phyloP scores from a whole-genome alignment of 1,140 invertebrate species.

The Halyomorpha halys region DNA sequence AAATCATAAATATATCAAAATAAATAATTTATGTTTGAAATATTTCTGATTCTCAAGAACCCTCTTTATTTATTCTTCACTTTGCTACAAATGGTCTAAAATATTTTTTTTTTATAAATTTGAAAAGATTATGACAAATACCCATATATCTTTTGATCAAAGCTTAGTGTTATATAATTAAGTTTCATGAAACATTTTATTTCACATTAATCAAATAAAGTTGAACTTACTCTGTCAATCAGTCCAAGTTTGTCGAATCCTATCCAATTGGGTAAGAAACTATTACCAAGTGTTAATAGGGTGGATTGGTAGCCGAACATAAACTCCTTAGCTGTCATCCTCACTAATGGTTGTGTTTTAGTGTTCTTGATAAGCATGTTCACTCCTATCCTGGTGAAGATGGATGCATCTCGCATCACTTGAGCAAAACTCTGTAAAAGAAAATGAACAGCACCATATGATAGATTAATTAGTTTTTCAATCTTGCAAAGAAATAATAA shows the following conservation, averaged over 20 bases:
- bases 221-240: slow-evolving; percentile 60
- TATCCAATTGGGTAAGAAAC: slow-evolving; percentile 66
- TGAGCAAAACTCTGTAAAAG: slow-evolving; percentile 64
- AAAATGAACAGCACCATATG: background rate
- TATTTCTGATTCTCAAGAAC: no score
- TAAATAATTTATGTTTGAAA: no score
- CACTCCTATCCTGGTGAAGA: slow-evolving; percentile 51
- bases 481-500: no score
- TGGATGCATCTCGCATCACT: slow-evolving; percentile 50
- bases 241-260: slow-evolving; percentile 69
- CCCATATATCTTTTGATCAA: no score
- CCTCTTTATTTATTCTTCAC: no score
- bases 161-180: no score
- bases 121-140: no score
- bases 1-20: no score
- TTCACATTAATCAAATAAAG: background rate
- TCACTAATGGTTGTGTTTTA: slow-evolving; percentile 51
- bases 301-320: slow-evolving; percentile 70
- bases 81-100: no score
- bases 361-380: slow-evolving; percentile 57
- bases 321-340: slow-evolving; percentile 70
- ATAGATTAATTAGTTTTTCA: no score
- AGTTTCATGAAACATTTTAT: no score
- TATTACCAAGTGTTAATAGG: slow-evolving; percentile 63
- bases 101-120: no score